These are phyloP conservation scores for Xenus cinereus DNA, from an alignment of 2,113 vertebrate species.

Conservation along the genomic window DNA sequence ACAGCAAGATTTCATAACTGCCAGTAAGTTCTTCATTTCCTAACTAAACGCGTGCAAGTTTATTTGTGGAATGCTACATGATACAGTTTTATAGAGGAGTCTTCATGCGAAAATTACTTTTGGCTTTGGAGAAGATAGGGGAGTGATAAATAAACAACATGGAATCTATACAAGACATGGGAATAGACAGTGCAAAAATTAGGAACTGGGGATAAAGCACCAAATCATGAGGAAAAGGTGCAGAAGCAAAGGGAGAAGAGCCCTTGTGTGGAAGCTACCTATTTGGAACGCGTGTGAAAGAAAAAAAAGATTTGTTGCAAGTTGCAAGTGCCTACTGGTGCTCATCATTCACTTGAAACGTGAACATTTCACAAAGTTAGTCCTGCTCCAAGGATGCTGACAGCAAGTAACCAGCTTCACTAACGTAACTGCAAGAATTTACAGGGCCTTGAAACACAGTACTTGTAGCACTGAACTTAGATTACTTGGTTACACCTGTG, in stretches of 20 bases:
- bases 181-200: background rate
- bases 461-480: background rate
- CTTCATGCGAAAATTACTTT: background rate
- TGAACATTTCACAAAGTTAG: background rate
- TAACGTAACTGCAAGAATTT: background rate
- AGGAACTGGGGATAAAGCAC: background rate
- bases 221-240: background rate
- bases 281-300: background rate
- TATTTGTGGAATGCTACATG: background rate
- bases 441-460: background rate
- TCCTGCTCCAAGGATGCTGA: background rate
- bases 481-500: background rate
- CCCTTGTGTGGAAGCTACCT: background rate
- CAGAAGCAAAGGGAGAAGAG: background rate
- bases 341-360: background rate
- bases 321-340: background rate
- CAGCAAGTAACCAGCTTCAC: background rate
- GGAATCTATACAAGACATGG: background rate
- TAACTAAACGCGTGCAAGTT: background rate
- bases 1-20: constrained; percentile 24
- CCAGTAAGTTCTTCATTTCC: constrained; percentile 1
- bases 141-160: background rate
- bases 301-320: background rate
- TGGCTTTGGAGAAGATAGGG: background rate
- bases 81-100: background rate